Evolutionary conservation across 2,113 vertebrate species (phyloP), one percentile per base, ranked within the genome.

Genomic region (Corynorhinus townsendii): DNA sequence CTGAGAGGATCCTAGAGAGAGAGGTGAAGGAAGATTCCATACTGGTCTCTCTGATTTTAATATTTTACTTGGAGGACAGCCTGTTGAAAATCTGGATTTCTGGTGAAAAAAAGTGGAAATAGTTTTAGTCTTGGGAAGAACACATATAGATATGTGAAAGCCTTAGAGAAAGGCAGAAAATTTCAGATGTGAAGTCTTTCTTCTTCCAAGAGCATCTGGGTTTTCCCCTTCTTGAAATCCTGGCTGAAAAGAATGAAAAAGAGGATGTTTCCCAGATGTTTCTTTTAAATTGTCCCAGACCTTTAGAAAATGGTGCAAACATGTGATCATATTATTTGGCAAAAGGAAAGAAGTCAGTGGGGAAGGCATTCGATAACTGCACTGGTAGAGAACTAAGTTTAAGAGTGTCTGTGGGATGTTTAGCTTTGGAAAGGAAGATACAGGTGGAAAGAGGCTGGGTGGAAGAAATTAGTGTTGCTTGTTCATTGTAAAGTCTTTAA

Each of bases 41-140:
- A 17, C 83, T 83, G 30, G 86, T 64, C 77, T 90, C 69, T 85
- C 68, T 90, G 71, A 56, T 64, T 79, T 76, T 86, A 66, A 69
- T 38, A 56, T 90, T 96, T 91, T 79, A 54, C 49, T 66, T 90
- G 16, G 64, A 95, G 56, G 28, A 82, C 22, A 75, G 38, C 59
- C 71, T 83, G 30, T 59, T 79, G 66, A 71, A 91, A 56, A 66
- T 77, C 56, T 95, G 56, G n/a, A 56, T 72, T 93, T 94, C 88
- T 86, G 64, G 30, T 82, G 30, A 93, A 80, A 30, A 30, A 22
- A 28, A 56, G 33, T 86, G 15, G 28, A 96, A 84, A 90, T 83
- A 68, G 47, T 76, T 85, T 92, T 80, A 22, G 52, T 35, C 47
- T 92, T 95, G 54, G 89, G 90, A 96, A 93, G 85, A 86, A 75